Evolutionary conservation across 2,797 vertebrate genomes (phyloP).

Genomic region (Rhodeus uyekii): DNA sequence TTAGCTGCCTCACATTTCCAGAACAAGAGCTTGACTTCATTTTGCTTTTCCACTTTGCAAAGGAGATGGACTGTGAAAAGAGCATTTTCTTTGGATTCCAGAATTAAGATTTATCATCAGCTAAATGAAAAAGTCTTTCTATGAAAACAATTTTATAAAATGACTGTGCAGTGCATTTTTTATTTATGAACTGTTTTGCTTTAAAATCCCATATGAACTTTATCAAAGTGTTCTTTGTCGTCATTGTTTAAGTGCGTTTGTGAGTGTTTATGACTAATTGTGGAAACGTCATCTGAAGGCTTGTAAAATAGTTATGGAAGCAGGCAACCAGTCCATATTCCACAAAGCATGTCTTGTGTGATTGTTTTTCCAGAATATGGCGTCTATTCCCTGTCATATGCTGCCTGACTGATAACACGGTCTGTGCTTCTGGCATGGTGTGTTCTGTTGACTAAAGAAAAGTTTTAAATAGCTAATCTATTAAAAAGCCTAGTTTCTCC

Average conservation of each 20-base stretch:
- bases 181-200: background rate
- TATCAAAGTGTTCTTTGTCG: background rate
- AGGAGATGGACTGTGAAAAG: slow-evolving; percentile 24
- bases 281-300: background rate
- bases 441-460: slow-evolving; percentile 8
- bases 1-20: slow-evolving; percentile 6
- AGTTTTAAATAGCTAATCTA: too few relatives aligned
- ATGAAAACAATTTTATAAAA: background rate
- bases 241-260: background rate
- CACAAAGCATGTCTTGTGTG: background rate
- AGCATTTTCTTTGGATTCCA: slow-evolving; percentile 5
- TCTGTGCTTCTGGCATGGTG: slow-evolving; percentile 11
- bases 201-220: background rate
- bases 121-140: background rate
- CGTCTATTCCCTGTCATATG: background rate
- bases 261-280: background rate
- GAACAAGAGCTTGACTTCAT: slow-evolving; percentile 11
- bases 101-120: slow-evolving; percentile 12
- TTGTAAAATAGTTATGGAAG: background rate
- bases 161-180: background rate
- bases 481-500: background rate
- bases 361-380: slow-evolving; percentile 13
- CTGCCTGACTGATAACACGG: background rate
- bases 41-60: background rate
- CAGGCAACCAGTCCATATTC: background rate